These are phyloP conservation scores for Drosophila pectinifera DNA, from an alignment of 1,140 invertebrate genomes.

Conservation along the genomic window DNA sequence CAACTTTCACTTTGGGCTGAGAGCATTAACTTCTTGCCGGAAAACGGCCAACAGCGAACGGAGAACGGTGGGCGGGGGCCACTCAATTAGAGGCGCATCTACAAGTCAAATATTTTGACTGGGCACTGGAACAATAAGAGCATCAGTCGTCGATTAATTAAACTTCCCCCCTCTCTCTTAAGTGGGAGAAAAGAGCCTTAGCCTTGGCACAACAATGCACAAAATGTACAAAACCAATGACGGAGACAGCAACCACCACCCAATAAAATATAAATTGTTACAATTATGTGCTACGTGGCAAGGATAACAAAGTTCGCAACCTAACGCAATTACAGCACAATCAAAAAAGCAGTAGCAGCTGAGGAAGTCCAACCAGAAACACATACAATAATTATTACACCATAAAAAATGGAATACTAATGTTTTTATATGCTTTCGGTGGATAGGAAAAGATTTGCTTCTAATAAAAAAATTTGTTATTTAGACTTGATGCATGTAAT, in stretches of 20 bases:
- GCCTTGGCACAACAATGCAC: conserved; percentile 48
- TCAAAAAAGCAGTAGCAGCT: conserved; percentile 58
- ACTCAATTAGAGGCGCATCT: conserved; percentile 79
- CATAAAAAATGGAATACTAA: conserved; percentile 11
- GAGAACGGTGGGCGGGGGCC: background rate
- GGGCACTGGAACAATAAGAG: conserved; percentile 62
- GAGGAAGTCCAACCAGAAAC: conserved; percentile 34
- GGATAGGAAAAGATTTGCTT: no score
- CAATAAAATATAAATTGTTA: conserved; percentile 80
- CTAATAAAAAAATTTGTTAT: background rate
- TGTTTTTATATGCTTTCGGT: background rate
- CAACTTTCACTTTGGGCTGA: conserved; percentile 67
- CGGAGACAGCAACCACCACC: conserved; percentile 54
- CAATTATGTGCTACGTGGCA: conserved; percentile 74
- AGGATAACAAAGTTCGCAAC: conserved; percentile 55
- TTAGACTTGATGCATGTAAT: no score
- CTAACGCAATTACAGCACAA: conserved; percentile 77
- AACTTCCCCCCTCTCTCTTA: conserved; percentile 32
- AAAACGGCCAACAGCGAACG: background rate
- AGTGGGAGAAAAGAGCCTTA: conserved; percentile 5
- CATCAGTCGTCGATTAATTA: conserved; percentile 77
- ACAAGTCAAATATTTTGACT: conserved; percentile 81
- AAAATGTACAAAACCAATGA: conserved; percentile 32
- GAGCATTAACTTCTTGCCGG: conserved; percentile 18
- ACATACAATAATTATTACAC: conserved; percentile 31